Percentiles rank a stretch among this genome's conserved stretches.
Conservation (phyloP, 1,140 invertebrate genomes). For the Temnothorax curvispinosus region DNA sequence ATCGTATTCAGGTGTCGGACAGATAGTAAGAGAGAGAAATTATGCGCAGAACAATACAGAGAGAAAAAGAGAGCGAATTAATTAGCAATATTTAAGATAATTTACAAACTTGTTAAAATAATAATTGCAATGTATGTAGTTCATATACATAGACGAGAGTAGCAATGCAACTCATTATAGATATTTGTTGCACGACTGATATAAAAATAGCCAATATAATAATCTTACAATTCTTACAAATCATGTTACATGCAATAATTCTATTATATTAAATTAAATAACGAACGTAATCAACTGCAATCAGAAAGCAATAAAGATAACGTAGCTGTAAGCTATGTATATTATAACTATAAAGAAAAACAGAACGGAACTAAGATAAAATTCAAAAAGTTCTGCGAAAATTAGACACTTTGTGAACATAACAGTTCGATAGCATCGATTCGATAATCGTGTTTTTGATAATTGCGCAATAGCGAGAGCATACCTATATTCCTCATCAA, state of each 20-base stretch:
- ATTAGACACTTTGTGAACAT: neutral
- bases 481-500: neutral
- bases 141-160: neutral
- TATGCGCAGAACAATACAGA: too few relatives aligned
- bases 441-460: neutral
- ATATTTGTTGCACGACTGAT: neutral
- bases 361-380: neutral
- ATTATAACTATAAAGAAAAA: neutral
- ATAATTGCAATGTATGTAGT: neutral
- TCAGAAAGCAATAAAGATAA: neutral
- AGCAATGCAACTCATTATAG: neutral
- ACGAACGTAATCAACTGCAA: neutral
- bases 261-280: conserved; percentile 24
- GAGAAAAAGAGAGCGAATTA: neutral
- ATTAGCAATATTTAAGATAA: conserved; percentile 6
- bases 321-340: neutral
- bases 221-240: neutral
- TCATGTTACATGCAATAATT: neutral
- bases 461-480: neutral
- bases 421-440: neutral
- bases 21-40: too few relatives aligned
- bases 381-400: neutral
- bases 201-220: neutral
- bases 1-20: conserved; percentile 12
- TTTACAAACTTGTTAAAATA: neutral